These are phyloP conservation scores for Morpho helenor DNA, from an alignment of 2,888 invertebrate genomes.

Conservation along the genomic window DNA sequence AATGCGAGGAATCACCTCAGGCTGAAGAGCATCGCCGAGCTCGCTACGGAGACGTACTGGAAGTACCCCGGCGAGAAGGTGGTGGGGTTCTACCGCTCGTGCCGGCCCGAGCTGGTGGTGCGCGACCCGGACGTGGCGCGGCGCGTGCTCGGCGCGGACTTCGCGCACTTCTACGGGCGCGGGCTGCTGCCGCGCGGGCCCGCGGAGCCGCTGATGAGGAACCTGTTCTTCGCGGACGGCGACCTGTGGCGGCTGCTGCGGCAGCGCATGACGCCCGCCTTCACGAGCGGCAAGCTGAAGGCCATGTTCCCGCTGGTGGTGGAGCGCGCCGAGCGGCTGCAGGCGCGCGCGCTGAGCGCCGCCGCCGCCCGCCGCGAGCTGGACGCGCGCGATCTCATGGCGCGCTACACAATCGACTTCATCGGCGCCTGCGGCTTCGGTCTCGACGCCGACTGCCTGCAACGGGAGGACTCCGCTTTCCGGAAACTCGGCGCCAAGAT, in stretches of 20 bases:
- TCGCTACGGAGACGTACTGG: conserved; percentile 43
- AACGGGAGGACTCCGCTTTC: conserved; percentile 48
- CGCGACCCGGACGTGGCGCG: conserved; percentile 52
- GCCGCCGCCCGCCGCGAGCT: conserved; percentile 34
- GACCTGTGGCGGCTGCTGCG: conserved; percentile 53
- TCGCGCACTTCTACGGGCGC: conserved; percentile 45
- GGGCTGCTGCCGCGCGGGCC: conserved; percentile 40
- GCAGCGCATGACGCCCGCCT: conserved; percentile 53
- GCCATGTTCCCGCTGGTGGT: conserved; percentile 52
- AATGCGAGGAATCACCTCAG: conserved; percentile 39
- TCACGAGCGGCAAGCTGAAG: conserved; percentile 34
- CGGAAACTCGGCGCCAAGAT: conserved; percentile 45
- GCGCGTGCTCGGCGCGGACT: conserved; percentile 47
- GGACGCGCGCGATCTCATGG: conserved; percentile 56
- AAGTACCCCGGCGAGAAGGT: conserved; percentile 47
- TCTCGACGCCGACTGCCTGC: conserved; percentile 48
- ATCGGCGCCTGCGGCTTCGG: conserved; percentile 60
- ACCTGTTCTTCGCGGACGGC: conserved; percentile 53
- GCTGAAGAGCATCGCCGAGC: conserved; percentile 41
- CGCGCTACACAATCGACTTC: conserved; percentile 57
- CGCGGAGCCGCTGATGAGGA: conserved; percentile 47
- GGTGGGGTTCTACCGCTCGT: conserved; percentile 48
- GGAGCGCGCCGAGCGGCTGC: conserved; percentile 48
- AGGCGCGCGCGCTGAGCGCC: conserved; percentile 31
- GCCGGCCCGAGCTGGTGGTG: conserved; percentile 43